Conservation (phyloP, 1,140 invertebrate genomes). For the Papilio polyxenes region DNA sequence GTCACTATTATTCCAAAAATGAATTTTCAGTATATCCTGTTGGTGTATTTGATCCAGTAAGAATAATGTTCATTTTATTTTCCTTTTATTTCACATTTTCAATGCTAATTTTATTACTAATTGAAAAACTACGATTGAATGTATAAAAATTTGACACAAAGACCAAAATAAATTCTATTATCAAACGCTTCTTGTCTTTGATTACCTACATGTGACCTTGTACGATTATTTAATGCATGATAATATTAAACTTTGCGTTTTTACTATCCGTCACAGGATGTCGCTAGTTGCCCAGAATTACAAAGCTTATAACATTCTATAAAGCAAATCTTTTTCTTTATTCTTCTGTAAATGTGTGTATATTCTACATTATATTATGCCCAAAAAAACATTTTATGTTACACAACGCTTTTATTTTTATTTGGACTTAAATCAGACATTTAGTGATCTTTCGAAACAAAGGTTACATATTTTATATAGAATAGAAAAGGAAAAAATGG, state of each 20-base stretch:
- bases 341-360: too few relatives aligned
- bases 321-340: not conserved
- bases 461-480: too few relatives aligned
- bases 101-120: not conserved
- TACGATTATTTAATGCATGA: slow-evolving; percentile 38
- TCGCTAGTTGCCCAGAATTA: not conserved
- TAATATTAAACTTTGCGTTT: slow-evolving; percentile 23
- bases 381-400: too few relatives aligned
- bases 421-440: too few relatives aligned
- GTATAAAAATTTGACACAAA: not conserved
- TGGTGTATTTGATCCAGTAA: slow-evolving; percentile 20
- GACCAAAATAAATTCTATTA: slow-evolving; percentile 33
- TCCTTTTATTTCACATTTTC: not conserved
- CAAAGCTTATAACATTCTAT: not conserved
- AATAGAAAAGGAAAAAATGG: not conserved
- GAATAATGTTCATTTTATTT: not conserved
- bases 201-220: slow-evolving; percentile 41
- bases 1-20: slow-evolving; percentile 16
- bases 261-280: slow-evolving; percentile 48
- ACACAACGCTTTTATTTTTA: too few relatives aligned
- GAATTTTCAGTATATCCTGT: slow-evolving; percentile 7
- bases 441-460: too few relatives aligned
- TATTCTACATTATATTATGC: too few relatives aligned
- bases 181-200: slow-evolving; percentile 52
- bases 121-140: not conserved